Base-by-base conservation (phyloP, 2,888 invertebrate genomes). In the Nemotelus pantherinus region DNA sequence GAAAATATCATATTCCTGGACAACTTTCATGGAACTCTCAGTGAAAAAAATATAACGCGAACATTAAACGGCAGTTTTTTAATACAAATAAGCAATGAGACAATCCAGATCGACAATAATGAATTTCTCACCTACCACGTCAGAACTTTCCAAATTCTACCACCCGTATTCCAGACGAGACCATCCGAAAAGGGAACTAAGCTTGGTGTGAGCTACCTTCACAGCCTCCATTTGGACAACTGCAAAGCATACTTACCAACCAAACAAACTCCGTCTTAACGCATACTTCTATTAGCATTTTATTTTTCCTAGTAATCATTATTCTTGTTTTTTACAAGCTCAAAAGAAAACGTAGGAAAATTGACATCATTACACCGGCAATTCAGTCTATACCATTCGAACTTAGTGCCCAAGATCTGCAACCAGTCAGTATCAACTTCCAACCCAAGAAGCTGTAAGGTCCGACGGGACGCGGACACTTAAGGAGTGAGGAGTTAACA, bases 171-270 rank as follows among this genome's bases (percentile, higher is more conserved):
- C 10, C 53, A 53, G 58, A 58, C 1, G 1, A 5, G 4, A 58
- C 25, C 25, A 25, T 10, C 25, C n/a, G 58, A 58, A 58, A 58
- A 58, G 25, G n/a, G n/a, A 7, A 7, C n/a, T 4, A 58, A 58
- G 25, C 58, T 58, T 4, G 58, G n/a, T 58, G n/a, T 58, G n/a
- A 25, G 58, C 7, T 58, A 58, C 25, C 58, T 58, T 10, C 58
- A 58, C 58, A 58, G 58, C 25, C 25, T 58, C 10, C 58, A 58
- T n/a, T 5, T 58, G n/a, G n/a, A 9, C 58, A 58, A 58, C 58
- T 58, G 58, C 58, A 58, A 25, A 58, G 4, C 25, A 9, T 58
- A 25, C 9, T 58, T 58, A 9, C 9, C 9, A 25, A 25, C 25
- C 25, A 58, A 9, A n/a, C 4, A 58, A 10, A 58, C 25, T 58